Evolutionary conservation across 2,113 vertebrate genomes (phyloP).

Genomic region (Misgurnus anguillicaudatus): DNA sequence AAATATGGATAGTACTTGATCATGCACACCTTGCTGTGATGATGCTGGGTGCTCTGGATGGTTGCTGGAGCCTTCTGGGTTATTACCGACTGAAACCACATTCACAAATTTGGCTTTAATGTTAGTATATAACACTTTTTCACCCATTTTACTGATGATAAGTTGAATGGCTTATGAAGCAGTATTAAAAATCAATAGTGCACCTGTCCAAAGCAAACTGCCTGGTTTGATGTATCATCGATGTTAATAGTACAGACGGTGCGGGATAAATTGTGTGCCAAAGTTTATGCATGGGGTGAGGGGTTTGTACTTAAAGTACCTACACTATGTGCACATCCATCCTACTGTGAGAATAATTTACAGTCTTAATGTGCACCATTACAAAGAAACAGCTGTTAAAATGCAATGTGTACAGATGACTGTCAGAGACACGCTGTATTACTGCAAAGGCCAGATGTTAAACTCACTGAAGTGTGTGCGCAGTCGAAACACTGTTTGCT

Average conservation of each 20-base stretch:
- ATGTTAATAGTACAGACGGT: not conserved
- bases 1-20: too few relatives aligned
- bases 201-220: not conserved
- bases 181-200: not conserved
- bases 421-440: not conserved
- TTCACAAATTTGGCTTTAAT: too few relatives aligned
- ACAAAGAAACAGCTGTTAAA: constrained; percentile 18
- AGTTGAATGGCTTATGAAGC: not conserved
- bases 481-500: not conserved
- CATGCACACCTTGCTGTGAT: too few relatives aligned
- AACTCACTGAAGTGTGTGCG: constrained; percentile 3
- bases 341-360: not conserved
- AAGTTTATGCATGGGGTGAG: not conserved
- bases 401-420: not conserved
- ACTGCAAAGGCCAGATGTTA: constrained; percentile 24
- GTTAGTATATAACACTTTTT: not conserved
- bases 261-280: not conserved
- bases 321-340: not conserved
- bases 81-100: too few relatives aligned
- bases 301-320: not conserved
- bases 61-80: too few relatives aligned
- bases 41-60: too few relatives aligned
- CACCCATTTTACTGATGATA: not conserved
- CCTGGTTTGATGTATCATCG: not conserved
- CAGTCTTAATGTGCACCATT: not conserved